Percentiles rank a stretch among this genome's conserved stretches.
phyloP scores from a whole-genome alignment of 2,113 vertebrate species.

The Pipra filicauda region DNA sequence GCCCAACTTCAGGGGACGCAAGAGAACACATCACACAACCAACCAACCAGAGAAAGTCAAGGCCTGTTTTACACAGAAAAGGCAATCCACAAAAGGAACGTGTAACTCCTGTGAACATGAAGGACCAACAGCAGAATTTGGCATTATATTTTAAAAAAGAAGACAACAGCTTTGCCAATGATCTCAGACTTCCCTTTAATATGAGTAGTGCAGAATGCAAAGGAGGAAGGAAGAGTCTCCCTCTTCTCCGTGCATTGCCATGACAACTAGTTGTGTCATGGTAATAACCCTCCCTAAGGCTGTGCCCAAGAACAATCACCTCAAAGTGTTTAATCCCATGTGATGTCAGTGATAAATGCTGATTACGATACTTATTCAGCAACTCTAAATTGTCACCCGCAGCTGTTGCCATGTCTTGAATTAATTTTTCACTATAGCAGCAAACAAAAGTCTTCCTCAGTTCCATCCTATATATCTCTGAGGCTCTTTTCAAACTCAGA shows the following conservation, averaged over 20 bases:
- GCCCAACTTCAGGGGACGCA: neutral
- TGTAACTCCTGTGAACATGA: rapidly evolving
- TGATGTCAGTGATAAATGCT: constrained; percentile 50
- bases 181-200: neutral
- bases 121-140: neutral
- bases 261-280: constrained; percentile 63
- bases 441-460: constrained; percentile 8
- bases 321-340: constrained; percentile 56
- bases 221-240: constrained; percentile 59
- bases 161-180: neutral
- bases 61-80: neutral
- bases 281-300: constrained; percentile 57
- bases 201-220: neutral
- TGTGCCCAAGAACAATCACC: constrained; percentile 44
- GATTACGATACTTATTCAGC: constrained; percentile 54
- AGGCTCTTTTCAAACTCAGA: neutral
- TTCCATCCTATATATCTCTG: neutral
- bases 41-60: neutral
- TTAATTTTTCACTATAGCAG: constrained; percentile 19
- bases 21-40: neutral
- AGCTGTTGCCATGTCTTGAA: constrained; percentile 58
- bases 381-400: constrained; percentile 23
- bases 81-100: neutral
- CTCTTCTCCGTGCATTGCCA: constrained; percentile 44
- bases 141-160: neutral